These are phyloP conservation scores for Salvelinus fontinalis DNA, from an alignment of 2,113 vertebrate species.

Conservation along the genomic window DNA sequence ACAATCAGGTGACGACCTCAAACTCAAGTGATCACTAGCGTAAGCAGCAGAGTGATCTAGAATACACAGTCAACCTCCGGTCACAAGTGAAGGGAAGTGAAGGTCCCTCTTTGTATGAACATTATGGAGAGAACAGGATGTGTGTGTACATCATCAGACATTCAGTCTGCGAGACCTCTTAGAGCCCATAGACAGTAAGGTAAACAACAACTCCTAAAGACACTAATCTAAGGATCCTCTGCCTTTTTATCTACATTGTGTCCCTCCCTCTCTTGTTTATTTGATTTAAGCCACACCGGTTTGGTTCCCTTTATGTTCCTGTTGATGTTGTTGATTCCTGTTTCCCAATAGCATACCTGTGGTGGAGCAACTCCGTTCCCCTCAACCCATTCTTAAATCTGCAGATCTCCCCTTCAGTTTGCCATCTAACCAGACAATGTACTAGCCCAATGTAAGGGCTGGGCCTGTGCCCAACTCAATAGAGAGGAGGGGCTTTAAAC, in stretches of 20 bases:
- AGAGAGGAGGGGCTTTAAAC: constrained; percentile 44
- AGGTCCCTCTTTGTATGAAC: constrained; percentile 42
- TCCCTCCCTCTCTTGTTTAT: neutral
- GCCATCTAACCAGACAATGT: constrained; percentile 20
- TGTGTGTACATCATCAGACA: constrained; percentile 22
- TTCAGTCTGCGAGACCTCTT: constrained; percentile 35
- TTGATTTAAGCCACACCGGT: neutral
- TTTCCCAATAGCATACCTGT: neutral
- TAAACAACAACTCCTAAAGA: constrained; percentile 14
- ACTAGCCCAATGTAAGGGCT: neutral
- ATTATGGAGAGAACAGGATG: constrained; percentile 20
- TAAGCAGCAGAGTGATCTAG: constrained; percentile 8
- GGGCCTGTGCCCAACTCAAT: neutral
- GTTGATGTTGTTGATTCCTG: neutral
- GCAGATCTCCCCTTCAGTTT: neutral
- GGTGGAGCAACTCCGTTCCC: neutral
- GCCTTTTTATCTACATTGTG: neutral
- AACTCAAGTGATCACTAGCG: constrained; percentile 53
- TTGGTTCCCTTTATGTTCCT: neutral
- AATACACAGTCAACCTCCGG: constrained; percentile 7
- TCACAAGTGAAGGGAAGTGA: constrained; percentile 36
- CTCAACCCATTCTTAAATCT: too few species aligned
- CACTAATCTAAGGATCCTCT: constrained; percentile 27
- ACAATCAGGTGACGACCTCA: constrained; percentile 35
- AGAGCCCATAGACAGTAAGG: constrained; percentile 27